phyloP scores from a whole-genome alignment of 2,888 invertebrate genomes.

The Eueremaeus valkanovi region DNA sequence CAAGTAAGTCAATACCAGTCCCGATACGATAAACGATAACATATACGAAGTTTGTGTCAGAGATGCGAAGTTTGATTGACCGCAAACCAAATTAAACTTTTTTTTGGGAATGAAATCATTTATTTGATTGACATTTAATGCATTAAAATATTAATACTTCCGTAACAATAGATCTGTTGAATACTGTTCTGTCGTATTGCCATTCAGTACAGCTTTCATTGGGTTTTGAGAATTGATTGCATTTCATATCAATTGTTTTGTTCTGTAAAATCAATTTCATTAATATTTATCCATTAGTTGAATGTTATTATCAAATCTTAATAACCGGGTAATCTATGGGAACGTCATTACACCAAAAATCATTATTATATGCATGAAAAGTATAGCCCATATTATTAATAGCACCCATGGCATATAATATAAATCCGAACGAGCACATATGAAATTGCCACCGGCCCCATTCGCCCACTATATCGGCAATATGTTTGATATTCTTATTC shows the following conservation, averaged over 20 bases:
- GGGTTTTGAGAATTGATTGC: background rate
- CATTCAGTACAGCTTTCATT: slow-evolving; percentile 13
- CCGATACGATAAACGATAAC: background rate
- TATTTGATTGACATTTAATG: background rate
- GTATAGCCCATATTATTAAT: background rate
- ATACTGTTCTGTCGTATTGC: slow-evolving; percentile 22
- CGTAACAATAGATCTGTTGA: background rate
- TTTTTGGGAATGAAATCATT: background rate
- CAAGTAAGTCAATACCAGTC: background rate
- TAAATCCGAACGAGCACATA: background rate
- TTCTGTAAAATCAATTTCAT: no score
- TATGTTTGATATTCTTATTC: background rate
- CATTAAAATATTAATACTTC: background rate
- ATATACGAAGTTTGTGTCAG: slow-evolving; percentile 3
- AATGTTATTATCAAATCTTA: background rate
- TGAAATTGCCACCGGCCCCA: slow-evolving; percentile 30
- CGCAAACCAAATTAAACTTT: slow-evolving; percentile 32
- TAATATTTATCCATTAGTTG: background rate
- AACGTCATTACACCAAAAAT: slow-evolving; percentile 26
- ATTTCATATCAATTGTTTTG: slow-evolving; percentile 1
- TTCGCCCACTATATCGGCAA: slow-evolving; percentile 28
- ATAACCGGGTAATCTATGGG: background rate
- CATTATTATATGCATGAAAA: slow-evolving; percentile 19
- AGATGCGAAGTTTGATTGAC: background rate
- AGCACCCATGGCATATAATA: background rate